Base-by-base conservation (phyloP, 2,888 invertebrate species). In the Onthophagus sagittarius region DNA sequence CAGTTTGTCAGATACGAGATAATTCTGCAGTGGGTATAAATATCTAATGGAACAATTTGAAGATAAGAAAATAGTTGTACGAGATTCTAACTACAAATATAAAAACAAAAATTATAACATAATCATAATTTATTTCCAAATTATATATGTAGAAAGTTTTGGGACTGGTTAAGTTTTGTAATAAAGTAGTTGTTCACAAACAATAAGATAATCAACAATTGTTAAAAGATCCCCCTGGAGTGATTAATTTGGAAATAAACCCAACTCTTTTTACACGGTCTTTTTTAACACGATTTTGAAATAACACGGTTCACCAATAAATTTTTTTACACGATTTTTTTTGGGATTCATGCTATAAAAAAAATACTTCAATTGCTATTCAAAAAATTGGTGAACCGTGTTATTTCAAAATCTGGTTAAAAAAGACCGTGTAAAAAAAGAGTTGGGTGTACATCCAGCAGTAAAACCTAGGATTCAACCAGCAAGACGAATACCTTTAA, bases 401-500 rank as follows among this genome's bases (percentile, higher is more conserved):
- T n/a, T n/a, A n/a, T n/a, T n/a, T n/a, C n/a, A n/a, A n/a, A n/a
- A n/a, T n/a, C n/a, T n/a, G n/a, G n/a, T n/a, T n/a, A n/a, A n/a
- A 33, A 33, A 33, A 5, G 33, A 33, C 33, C 33, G 7, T 7
- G 7, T 72, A 62, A 69, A 72, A 5, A 63, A 23, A 32, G 72
- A 23, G 74, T 72, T 62, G 63, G 72, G 15, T 15, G 63, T 64
- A 15, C 72, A 74, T 23, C 23, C 39, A 9, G 69, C 39, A 0
- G 69, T 74, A 63, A 39, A 31, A 69, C 74, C 74, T 3, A 15
- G 23, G 3, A 74, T 74, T n/a, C 71, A 64, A 31, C 15, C 53
- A 72, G 72, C 72, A 62, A 65, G 69, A 67, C 6, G 74, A 53
- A 72, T 74, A 11, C 74, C 74, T n/a, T n/a, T 74, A 15, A 15